Evolutionary conservation across 2,797 vertebrate genomes (phyloP), one percentile per base, ranked within the genome.

Genomic region (Tadarida brasiliensis): DNA sequence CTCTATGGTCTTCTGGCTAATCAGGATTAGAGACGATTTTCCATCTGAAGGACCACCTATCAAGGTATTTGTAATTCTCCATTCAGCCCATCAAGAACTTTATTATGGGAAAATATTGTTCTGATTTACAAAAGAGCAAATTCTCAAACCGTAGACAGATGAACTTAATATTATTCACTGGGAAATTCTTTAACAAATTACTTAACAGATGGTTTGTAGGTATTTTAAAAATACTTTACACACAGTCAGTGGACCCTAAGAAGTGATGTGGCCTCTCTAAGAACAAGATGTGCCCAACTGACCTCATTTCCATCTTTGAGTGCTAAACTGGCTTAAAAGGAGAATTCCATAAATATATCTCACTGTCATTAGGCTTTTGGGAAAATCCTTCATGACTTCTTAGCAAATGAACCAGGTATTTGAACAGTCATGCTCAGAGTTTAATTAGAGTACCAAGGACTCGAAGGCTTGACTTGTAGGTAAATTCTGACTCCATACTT

Each of bases 1-100:
- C 4, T 10, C 92, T 33, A 3, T 4, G 33, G 57, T 78, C 86
- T 80, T 91, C 4, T 35, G 33, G 71, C 76, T 82, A 93, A 71
- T 88, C 78, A 39, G 87, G 87, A 90, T 97, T 93, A 92, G 35
- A 95, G 93, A 70, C 54, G 59, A 85, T 91, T 97, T 97, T 95
- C 67, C 83, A 94, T 94, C 84, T 94, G 81, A 77, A 96, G 81
- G 92, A 95, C 92, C 95, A 97, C 96, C 97, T 95, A 95, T 86
- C 89, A 96, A 87, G 89, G 71, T 92, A 97, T 96, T 96, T 96
- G 82, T 96, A 83, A 57, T 87, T 94, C 68, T 92, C 76, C 15
- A 86, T 87, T 97, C 93, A 96, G 54, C 82, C 78, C 87, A 80
- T 65, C 74, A 84, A 91, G 67, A 78, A 92, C 28, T 33, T 87